These are phyloP conservation scores for Eilema caniola DNA, from an alignment of 2,888 invertebrate genomes.

Conservation along the genomic window DNA sequence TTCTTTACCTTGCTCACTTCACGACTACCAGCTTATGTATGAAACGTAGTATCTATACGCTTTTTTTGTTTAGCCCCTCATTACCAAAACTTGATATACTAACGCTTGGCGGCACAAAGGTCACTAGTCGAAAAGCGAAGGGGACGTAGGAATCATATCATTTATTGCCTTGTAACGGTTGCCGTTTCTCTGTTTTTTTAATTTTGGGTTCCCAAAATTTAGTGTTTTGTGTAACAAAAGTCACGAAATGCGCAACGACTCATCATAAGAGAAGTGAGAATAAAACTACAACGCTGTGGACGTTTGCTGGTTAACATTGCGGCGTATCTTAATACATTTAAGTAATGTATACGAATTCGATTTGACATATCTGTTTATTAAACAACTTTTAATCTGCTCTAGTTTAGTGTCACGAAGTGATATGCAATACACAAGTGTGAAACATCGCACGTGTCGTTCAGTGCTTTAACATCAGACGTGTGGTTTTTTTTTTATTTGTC, in stretches of 20 bases:
- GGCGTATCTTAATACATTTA: conserved; percentile 53
- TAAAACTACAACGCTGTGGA: conserved; percentile 55
- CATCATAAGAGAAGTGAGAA: conserved; percentile 56
- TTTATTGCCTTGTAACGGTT: conserved; percentile 54
- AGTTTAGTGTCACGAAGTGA: conserved; percentile 34
- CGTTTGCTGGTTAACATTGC: conserved; percentile 58
- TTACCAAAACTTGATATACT: conserved; percentile 71
- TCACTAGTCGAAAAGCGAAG: conserved; percentile 63
- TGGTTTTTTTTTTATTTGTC: conserved; percentile 39
- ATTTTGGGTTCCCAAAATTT: conserved; percentile 50
- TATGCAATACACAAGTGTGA: conserved; percentile 38
- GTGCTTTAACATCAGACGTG: conserved; percentile 31
- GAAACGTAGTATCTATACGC: conserved; percentile 82
- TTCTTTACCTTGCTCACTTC: conserved; percentile 75
- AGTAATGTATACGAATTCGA: conserved; percentile 20
- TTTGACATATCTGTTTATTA: conserved; percentile 16
- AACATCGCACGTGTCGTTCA: conserved; percentile 29
- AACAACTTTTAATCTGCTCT: conserved; percentile 6
- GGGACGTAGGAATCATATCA: conserved; percentile 53
- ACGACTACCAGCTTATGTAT: conserved; percentile 72
- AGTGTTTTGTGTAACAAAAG: conserved; percentile 57
- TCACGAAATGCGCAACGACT: conserved; percentile 53
- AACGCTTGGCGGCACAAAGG: conserved; percentile 70
- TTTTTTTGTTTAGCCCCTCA: conserved; percentile 78
- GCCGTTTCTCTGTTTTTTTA: conserved; percentile 46